Conservation (phyloP, 2,797 vertebrate species). For the Acropternis orthonyx region DNA sequence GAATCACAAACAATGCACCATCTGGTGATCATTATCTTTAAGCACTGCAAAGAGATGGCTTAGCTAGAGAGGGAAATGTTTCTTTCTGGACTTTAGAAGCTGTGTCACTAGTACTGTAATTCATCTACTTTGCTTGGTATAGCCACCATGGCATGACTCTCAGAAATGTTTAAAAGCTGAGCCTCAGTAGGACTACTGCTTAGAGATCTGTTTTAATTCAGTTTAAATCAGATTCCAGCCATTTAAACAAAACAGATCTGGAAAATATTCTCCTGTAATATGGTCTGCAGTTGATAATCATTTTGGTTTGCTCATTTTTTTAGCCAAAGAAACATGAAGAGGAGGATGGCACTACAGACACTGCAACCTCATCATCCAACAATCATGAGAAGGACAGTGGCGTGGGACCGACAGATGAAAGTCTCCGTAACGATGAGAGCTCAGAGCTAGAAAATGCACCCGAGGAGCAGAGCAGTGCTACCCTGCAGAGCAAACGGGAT, state of each 20-base stretch:
- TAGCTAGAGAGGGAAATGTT: conserved; percentile 1
- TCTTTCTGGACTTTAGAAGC: neutral
- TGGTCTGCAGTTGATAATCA: neutral
- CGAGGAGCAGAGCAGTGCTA: conserved; percentile 80
- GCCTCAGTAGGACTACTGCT: neutral
- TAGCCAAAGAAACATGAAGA: conserved; percentile 85
- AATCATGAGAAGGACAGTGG: conserved; percentile 85
- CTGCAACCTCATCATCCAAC: conserved; percentile 89
- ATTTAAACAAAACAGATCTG: neutral
- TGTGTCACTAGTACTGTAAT: neutral
- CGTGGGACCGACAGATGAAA: conserved; percentile 81
- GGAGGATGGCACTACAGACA: conserved; percentile 88
- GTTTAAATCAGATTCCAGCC: neutral
- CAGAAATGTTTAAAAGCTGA: conserved; percentile 11
- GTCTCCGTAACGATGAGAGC: conserved; percentile 82
- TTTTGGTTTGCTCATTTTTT: conserved; percentile 46
- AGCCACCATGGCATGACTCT: neutral
- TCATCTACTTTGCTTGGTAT: neutral
- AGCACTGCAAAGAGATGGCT: neutral
- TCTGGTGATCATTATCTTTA: conserved; percentile 42
- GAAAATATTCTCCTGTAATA: neutral
- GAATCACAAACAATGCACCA: neutral
- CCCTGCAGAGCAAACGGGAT: conserved; percentile 79
- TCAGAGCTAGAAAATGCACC: conserved; percentile 86
- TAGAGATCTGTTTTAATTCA: neutral